These are phyloP conservation scores for Cerceris rybyensis DNA, from an alignment of 2,888 invertebrate genomes.

Conservation along the genomic window DNA sequence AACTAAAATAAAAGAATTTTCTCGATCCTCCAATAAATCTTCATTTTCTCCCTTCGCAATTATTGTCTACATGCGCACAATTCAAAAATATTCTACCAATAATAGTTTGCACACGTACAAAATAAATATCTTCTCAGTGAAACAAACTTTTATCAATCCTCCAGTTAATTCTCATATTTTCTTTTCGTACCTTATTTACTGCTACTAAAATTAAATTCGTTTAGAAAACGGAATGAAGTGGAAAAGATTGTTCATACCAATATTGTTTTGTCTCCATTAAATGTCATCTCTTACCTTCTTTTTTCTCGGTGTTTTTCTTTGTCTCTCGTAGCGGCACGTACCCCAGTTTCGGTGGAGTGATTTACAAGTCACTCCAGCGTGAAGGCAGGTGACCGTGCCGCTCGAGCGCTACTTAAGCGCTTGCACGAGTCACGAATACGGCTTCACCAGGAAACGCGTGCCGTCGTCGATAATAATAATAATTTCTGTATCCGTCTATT, in stretches of 20 bases:
- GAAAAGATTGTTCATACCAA: constrained; percentile 14
- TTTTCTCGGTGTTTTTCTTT: constrained; percentile 48
- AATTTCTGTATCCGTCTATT: constrained; percentile 37
- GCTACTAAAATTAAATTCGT: too few species aligned
- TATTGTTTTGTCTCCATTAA: constrained; percentile 61
- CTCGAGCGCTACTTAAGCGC: constrained; percentile 70
- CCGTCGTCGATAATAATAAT: constrained; percentile 53
- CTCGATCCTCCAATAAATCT: too few species aligned
- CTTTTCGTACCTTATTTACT: too few species aligned
- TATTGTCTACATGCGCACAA: too few species aligned
- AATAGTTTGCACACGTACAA: too few species aligned
- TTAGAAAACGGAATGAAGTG: not conserved
- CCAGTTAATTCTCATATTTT: too few species aligned
- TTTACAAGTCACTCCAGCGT: constrained; percentile 80
- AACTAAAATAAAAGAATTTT: too few species aligned
- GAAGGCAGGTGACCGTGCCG: constrained; percentile 80
- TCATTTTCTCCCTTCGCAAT: too few species aligned
- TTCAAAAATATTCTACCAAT: too few species aligned
- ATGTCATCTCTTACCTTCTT: constrained; percentile 20
- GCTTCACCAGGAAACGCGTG: constrained; percentile 57
- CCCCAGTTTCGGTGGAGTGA: constrained; percentile 79
- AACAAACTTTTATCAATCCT: too few species aligned
- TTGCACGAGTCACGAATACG: constrained; percentile 61
- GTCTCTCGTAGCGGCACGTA: constrained; percentile 69
- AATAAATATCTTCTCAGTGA: too few species aligned